A percentile compares a stretch with the other conserved stretches of the same genome.
phyloP scores from a whole-genome alignment of 2,797 vertebrate genomes.

The Leucoraja ocellata region DNA sequence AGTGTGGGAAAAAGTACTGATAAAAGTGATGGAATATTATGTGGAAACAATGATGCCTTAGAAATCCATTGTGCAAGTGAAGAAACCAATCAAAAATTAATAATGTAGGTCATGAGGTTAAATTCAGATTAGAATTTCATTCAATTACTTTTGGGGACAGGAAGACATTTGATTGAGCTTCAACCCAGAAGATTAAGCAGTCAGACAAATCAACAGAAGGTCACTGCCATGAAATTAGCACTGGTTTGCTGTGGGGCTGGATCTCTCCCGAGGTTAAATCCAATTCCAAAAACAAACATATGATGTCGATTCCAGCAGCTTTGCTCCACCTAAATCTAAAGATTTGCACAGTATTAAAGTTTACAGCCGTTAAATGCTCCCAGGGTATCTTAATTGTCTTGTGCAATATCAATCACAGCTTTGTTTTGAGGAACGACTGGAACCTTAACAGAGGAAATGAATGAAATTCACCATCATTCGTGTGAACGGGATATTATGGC shows the following conservation, averaged over 20 bases:
- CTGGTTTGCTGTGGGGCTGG: not conserved
- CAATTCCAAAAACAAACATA: not conserved
- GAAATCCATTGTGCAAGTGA: not conserved
- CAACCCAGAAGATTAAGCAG: not conserved
- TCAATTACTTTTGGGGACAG: not conserved
- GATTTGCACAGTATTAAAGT: too few species aligned
- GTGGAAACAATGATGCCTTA: not conserved
- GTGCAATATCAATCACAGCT: not conserved
- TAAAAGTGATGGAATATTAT: not conserved
- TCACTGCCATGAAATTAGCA: not conserved
- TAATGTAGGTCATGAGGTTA: not conserved
- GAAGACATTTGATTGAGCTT: not conserved
- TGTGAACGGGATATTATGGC: too few species aligned
- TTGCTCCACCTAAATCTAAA: not conserved
- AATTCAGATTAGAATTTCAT: constrained; percentile 6
- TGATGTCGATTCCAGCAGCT: not conserved
- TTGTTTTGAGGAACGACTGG: not conserved
- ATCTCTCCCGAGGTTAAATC: not conserved
- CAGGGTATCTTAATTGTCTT: not conserved
- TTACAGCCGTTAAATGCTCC: too few species aligned
- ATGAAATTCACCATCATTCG: too few species aligned
- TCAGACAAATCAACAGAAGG: not conserved
- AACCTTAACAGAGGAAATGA: too few species aligned
- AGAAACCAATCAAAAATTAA: constrained; percentile 9
- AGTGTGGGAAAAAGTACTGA: not conserved